These are phyloP conservation scores for Pandemis corylana DNA, from an alignment of 2,888 invertebrate species.

Conservation along the genomic window DNA sequence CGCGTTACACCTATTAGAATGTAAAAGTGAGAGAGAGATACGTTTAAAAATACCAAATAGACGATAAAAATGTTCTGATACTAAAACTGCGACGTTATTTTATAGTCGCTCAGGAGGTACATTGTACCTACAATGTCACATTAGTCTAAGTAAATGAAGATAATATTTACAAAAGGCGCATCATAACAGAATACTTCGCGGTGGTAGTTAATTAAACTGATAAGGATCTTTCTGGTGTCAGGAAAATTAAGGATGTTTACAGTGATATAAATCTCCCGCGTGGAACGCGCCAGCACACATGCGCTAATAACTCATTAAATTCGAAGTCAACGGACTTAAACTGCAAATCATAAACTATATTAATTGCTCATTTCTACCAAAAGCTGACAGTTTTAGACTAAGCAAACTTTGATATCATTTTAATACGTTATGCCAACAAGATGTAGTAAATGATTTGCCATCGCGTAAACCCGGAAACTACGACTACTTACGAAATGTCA, in stretches of 20 bases:
- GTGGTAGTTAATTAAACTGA: slow-evolving; percentile 40
- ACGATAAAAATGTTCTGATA: slow-evolving; percentile 10
- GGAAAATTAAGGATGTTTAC: slow-evolving; percentile 48
- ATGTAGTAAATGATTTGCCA: too few relatives aligned
- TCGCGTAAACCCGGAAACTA: too few relatives aligned
- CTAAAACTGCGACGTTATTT: background rate
- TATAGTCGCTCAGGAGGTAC: background rate
- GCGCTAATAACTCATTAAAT: slow-evolving; percentile 53
- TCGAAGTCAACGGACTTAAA: slow-evolving; percentile 44
- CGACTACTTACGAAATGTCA: too few relatives aligned
- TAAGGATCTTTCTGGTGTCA: slow-evolving; percentile 48
- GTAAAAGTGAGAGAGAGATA: slow-evolving; percentile 8
- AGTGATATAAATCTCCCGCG: slow-evolving; percentile 45
- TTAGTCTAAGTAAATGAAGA: background rate
- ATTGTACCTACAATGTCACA: slow-evolving; percentile 1
- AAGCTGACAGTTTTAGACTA: slow-evolving; percentile 15
- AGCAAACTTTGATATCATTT: slow-evolving; percentile 12
- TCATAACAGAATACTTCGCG: background rate
- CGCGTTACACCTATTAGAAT: slow-evolving; percentile 13
- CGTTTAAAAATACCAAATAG: slow-evolving; percentile 21
- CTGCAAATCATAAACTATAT: slow-evolving; percentile 34
- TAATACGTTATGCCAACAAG: slow-evolving; percentile 1
- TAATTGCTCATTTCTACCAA: slow-evolving; percentile 31
- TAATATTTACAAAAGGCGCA: background rate
- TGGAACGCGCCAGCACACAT: slow-evolving; percentile 51